Conservation (phyloP, 2,113 vertebrate genomes). For the Lynx canadensis region DNA sequence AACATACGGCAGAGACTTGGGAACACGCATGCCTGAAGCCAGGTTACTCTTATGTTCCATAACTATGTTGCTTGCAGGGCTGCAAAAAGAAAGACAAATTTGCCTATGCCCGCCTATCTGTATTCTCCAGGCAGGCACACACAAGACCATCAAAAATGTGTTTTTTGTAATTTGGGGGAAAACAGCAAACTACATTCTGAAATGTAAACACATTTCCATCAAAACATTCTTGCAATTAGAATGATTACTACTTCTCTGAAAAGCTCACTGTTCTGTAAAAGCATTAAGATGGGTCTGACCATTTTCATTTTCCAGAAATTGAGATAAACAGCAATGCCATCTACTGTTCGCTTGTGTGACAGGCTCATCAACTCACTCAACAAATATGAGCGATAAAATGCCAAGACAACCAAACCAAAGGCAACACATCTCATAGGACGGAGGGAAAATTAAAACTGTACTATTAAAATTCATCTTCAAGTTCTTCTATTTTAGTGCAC, state of each 20-base stretch:
- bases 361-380: constrained; percentile 52
- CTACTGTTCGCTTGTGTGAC: constrained; percentile 67
- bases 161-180: constrained; percentile 37
- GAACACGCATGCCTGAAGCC: constrained; percentile 80
- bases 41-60: constrained; percentile 80
- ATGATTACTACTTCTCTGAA: constrained; percentile 64
- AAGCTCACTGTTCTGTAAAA: constrained; percentile 52
- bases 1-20: constrained; percentile 81
- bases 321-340: constrained; percentile 75
- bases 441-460: constrained; percentile 53
- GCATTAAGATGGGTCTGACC: constrained; percentile 56
- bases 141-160: constrained; percentile 55
- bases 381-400: constrained; percentile 43
- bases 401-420: constrained; percentile 40
- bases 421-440: constrained; percentile 24
- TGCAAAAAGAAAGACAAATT: constrained; percentile 57
- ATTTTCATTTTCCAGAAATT: constrained; percentile 72
- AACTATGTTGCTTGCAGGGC: constrained; percentile 70
- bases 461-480: constrained; percentile 52
- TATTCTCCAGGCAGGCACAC: constrained; percentile 34
- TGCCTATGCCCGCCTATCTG: constrained; percentile 25
- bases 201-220: constrained; percentile 67
- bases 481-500: background rate
- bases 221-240: constrained; percentile 62
- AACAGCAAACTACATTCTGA: constrained; percentile 53